Conservation (phyloP, 2,113 vertebrate species). For the Corythaixoides concolor region DNA sequence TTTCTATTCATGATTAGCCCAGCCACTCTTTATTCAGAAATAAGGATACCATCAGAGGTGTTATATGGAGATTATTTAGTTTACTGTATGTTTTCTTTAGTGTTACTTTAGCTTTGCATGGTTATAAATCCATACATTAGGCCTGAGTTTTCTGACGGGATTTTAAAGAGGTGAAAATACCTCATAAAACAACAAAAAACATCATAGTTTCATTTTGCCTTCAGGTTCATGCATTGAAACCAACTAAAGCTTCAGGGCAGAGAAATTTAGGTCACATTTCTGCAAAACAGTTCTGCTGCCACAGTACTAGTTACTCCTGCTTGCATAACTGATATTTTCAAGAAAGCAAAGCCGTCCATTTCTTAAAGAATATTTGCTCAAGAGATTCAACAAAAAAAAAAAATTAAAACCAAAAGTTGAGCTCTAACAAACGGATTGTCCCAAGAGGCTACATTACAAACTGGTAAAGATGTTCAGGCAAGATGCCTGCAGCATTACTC, state of each 20-base stretch:
- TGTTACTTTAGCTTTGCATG: neutral
- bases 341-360: neutral
- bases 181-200: neutral
- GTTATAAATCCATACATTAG: neutral
- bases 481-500: neutral
- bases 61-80: neutral
- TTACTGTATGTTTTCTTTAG: neutral
- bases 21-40: neutral
- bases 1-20: neutral
- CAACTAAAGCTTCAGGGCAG: neutral
- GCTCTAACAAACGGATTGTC: neutral
- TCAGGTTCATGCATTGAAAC: neutral
- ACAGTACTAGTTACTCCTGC: neutral
- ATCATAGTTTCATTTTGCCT: neutral
- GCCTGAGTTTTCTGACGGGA: neutral
- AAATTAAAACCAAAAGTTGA: neutral
- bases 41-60: neutral
- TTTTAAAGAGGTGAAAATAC: slow-evolving; percentile 7
- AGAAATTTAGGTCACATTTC: slow-evolving; percentile 57
- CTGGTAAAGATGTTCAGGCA: neutral
- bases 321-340: slow-evolving; percentile 36
- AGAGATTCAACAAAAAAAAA: neutral
- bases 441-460: neutral
- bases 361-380: neutral
- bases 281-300: slow-evolving; percentile 16